Evolutionary conservation across 2,113 vertebrate species (phyloP).

Genomic region (Semicossyphus pulcher): DNA sequence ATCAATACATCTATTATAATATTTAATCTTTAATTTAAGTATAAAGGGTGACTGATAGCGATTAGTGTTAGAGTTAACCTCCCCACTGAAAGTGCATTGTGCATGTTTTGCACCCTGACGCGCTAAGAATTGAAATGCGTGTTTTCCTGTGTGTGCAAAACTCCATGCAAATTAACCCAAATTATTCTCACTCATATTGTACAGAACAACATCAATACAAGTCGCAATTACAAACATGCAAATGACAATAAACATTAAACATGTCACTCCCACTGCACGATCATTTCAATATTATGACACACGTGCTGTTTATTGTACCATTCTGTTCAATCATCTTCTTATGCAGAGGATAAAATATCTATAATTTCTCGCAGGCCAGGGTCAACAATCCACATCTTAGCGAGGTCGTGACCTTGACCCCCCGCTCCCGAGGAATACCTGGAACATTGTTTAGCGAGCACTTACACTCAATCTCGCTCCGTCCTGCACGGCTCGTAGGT

Average conservation of each 20-base stretch:
- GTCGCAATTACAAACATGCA: constrained; percentile 12
- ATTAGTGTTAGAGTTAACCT: too few species aligned
- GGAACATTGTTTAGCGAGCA: constrained; percentile 34
- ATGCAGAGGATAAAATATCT: neutral
- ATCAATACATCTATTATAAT: too few species aligned
- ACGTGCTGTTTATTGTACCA: constrained; percentile 30
- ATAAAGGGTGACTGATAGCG: too few species aligned
- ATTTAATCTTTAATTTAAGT: too few species aligned
- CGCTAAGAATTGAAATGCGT: too few species aligned
- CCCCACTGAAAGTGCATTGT: too few species aligned
- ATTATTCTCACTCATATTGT: constrained; percentile 4
- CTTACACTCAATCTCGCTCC: constrained; percentile 33
- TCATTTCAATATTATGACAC: constrained; percentile 31
- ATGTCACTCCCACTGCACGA: constrained; percentile 25
- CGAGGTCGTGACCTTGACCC: constrained; percentile 65
- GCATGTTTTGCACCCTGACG: too few species aligned
- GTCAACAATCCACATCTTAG: constrained; percentile 62
- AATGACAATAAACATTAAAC: constrained; percentile 26
- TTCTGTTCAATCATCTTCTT: neutral
- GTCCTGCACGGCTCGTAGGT: constrained; percentile 49
- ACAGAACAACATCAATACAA: constrained; percentile 18
- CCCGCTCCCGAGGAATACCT: constrained; percentile 46
- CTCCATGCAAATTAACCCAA: constrained; percentile 1
- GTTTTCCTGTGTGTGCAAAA: too few species aligned
- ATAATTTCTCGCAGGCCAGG: constrained; percentile 56